Conservation (phyloP, 2,113 vertebrate genomes). For the Serinus canaria region DNA sequence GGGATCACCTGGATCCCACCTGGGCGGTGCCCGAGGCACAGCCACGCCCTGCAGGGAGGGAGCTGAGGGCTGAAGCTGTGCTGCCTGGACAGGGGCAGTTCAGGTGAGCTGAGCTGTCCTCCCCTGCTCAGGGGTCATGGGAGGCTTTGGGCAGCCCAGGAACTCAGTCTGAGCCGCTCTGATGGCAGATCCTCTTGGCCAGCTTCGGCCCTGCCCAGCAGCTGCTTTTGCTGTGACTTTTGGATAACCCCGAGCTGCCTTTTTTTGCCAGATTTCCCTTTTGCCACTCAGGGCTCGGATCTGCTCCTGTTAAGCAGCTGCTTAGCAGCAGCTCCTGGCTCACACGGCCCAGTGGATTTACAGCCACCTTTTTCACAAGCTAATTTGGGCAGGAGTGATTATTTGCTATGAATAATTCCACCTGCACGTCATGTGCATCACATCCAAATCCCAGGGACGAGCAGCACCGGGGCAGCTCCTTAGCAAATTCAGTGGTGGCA, state of each 20-base stretch:
- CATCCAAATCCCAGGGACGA: background rate
- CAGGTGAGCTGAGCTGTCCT: background rate
- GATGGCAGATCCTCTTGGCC: background rate
- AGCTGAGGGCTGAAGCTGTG: background rate
- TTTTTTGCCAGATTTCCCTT: background rate
- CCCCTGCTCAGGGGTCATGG: background rate
- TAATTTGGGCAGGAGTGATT: background rate
- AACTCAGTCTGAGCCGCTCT: fast-evolving
- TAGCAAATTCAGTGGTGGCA: background rate
- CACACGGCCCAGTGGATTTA: background rate
- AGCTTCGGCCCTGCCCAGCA: background rate
- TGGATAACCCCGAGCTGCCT: background rate
- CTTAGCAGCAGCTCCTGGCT: background rate
- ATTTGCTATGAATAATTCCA: background rate
- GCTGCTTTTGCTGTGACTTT: background rate
- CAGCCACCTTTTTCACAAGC: background rate
- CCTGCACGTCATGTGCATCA: background rate
- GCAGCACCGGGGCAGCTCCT: fast-evolving
- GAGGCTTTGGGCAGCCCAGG: background rate
- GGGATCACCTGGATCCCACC: background rate
- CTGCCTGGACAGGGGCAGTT: background rate
- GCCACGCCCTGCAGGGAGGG: fast-evolving
- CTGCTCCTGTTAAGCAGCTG: background rate
- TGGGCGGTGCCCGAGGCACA: fast-evolving
- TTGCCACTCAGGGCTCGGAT: fast-evolving